Percentiles rank a stretch among this genome's conserved stretches.
Conservation (phyloP, 2,113 vertebrate genomes). For the Pygoscelis adeliae region DNA sequence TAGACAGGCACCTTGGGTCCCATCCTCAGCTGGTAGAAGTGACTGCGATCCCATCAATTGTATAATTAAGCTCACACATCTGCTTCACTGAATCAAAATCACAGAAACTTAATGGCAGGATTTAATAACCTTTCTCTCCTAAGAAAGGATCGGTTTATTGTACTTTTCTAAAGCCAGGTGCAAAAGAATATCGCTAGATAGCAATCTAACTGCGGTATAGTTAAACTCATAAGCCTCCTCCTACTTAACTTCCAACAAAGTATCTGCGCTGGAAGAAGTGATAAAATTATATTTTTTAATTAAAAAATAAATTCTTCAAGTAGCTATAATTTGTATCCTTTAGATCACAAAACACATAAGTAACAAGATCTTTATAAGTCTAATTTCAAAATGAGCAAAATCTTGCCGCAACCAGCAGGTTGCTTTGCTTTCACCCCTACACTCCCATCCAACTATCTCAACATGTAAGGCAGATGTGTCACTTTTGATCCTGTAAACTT, state of each 20-base stretch:
- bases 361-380: neutral
- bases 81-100: constrained; percentile 26
- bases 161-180: constrained; percentile 24
- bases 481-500: neutral
- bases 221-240: neutral
- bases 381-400: neutral
- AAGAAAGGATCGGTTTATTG: neutral
- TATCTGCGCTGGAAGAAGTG: neutral
- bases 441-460: neutral
- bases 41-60: neutral
- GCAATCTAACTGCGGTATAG: neutral
- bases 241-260: neutral
- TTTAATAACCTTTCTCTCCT: constrained; percentile 9
- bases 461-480: neutral
- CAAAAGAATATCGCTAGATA: neutral
- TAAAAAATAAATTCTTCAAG: neutral
- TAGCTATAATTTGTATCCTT: neutral
- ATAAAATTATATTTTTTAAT: neutral
- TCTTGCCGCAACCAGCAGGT: neutral
- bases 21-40: neutral
- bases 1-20: constrained; percentile 13
- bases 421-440: neutral
- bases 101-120: neutral
- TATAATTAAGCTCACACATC: constrained; percentile 3
- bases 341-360: neutral